phyloP scores from a whole-genome alignment of 2,888 invertebrate genomes.

The Lomographa bimaculata region DNA sequence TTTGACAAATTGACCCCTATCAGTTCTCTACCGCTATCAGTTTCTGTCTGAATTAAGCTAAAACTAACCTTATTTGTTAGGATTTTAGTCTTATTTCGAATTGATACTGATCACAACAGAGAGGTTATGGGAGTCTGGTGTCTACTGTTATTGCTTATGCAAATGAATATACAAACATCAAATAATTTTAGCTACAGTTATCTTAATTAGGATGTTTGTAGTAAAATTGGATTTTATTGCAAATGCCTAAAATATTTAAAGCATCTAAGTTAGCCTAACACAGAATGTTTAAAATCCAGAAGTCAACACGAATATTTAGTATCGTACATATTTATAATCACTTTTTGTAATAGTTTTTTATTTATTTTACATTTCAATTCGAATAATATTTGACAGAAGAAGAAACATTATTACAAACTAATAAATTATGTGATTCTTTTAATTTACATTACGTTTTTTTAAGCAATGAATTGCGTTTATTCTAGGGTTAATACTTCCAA shows the following conservation, averaged over 20 bases:
- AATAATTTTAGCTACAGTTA: neutral
- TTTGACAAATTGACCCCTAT: no score
- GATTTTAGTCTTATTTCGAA: no score
- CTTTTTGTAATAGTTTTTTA: slow-evolving; percentile 16
- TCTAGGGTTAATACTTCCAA: slow-evolving; percentile 2
- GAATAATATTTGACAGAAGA: slow-evolving; percentile 10
- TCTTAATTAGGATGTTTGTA: no score
- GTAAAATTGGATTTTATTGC: neutral
- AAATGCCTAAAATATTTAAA: slow-evolving; percentile 6
- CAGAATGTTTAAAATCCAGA: slow-evolving; percentile 6
- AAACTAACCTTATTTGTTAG: no score
- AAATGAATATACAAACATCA: no score
- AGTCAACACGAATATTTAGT: slow-evolving; percentile 7
- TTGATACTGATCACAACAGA: no score
- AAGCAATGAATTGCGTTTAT: slow-evolving; percentile 5
- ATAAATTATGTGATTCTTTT: slow-evolving; percentile 17
- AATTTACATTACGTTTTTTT: neutral
- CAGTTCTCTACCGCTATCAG: no score
- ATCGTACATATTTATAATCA: slow-evolving; percentile 23
- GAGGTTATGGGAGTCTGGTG: no score
- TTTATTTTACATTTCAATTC: slow-evolving; percentile 9
- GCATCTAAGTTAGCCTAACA: slow-evolving; percentile 12
- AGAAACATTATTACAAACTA: slow-evolving; percentile 10
- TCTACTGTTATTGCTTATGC: no score
- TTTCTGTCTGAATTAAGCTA: no score